A percentile compares a stretch with the other conserved stretches of the same genome.
Evolutionary conservation across 2,113 vertebrate species (phyloP).

Genomic region (Smithornis capensis): DNA sequence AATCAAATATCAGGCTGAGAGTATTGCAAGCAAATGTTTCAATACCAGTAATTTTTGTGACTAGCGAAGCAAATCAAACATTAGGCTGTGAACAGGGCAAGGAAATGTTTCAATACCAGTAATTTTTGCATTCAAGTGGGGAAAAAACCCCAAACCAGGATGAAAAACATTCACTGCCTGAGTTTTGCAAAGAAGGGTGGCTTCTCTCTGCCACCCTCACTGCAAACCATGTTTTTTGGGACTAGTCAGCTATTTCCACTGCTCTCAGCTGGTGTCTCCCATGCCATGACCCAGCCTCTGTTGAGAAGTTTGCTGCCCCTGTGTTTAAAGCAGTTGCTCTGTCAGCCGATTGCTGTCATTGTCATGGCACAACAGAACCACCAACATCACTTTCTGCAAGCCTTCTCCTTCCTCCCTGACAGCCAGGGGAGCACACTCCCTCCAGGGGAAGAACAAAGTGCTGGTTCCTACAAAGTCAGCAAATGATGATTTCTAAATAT

Average conservation of each 20-base stretch:
- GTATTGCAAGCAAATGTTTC: background rate
- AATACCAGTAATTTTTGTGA: background rate
- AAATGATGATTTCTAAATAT: accelerated
- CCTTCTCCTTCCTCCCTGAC: background rate
- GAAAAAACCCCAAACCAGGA: background rate
- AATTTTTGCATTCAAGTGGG: background rate
- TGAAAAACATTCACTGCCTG: background rate
- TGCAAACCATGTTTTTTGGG: background rate
- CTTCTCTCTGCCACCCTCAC: background rate
- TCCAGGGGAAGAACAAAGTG: background rate
- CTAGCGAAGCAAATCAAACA: background rate
- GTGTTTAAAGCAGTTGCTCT: accelerated
- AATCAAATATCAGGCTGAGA: background rate
- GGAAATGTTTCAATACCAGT: background rate
- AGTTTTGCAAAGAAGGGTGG: background rate
- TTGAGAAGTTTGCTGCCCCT: background rate
- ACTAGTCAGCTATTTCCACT: background rate
- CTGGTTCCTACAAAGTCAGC: background rate
- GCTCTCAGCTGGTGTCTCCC: background rate
- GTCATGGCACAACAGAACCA: accelerated
- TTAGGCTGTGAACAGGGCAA: background rate
- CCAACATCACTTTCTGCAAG: background rate
- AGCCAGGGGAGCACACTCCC: background rate
- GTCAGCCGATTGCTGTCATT: accelerated
- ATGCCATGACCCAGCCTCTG: background rate